Base-by-base conservation (phyloP, 2,113 vertebrate genomes). In the Sciurus niger region DNA sequence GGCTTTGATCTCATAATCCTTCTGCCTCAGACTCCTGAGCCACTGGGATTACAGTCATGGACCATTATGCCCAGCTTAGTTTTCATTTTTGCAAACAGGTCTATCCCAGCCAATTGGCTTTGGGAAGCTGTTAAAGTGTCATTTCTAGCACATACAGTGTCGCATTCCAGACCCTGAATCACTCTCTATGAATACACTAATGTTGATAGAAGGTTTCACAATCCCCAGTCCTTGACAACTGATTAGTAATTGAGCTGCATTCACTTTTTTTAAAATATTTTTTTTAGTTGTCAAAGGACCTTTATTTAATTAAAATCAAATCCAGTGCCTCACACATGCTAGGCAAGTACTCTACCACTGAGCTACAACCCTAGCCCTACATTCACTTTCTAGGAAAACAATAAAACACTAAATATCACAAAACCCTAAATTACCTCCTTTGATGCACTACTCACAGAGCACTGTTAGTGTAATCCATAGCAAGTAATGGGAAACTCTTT, bases 31-130 rank as follows among this genome's bases (percentile, higher is more conserved):
- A 6, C 20, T 58, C 20, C 20, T 20, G 22, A 58, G 55, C 55
- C 55, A 58, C 20, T 16, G 7, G 18, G 12, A 22, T 58, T 58
- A 58, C 7, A 58, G 55, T 6, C 20, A 22, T 22, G 55, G 55
- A 20, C 20, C 55, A 58, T 20, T 18, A 8, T 58, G 55, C 20
- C 55, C 22, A 20, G 55, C 20, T 58, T 58, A 58, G 51, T 86
- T 89, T 92, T 53, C 53, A 48, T n/a, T 84, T 97, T 96, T 89
- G 65, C 60, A 86, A 55, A 55, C 70, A 25, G n/a, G 34, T 95
- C 94, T 76, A 72, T 63, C 53, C 58, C 73, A 95, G 78, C 46
- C 94, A 92, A 58, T 2, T 78, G 82, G 82, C 83, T 94, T 90
- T 84, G 79, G 24, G 93, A 96, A 63, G 25, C 17, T 86, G n/a